Evolutionary conservation across 2,888 invertebrate species (phyloP), one percentile per base, ranked within the genome.

Genomic region (Mesoligia furuncula): DNA sequence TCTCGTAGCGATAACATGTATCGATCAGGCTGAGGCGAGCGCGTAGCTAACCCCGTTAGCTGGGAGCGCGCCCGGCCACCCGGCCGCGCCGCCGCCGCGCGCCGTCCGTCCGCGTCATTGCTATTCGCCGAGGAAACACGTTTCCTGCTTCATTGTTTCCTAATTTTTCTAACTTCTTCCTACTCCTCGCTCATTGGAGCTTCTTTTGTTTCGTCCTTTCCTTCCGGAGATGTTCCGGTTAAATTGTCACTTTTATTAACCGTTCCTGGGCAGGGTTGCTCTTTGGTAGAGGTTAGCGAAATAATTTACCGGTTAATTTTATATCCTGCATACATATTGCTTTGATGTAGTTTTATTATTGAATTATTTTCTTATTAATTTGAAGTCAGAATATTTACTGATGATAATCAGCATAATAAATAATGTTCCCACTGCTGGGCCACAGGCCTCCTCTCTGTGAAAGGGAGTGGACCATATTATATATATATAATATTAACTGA

Each of bases 71-170:
- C 77, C 81, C 81, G 75, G 79, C 81, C 79, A 66, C 77, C 81
- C 78, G 75, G 79, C 80, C 75, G 72, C 81, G 67, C 42, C 68
- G 82, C 74, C 39, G 39, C 39, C 39, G 39, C 39, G n/a, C 81
- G 81, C 84, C 86, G 77, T 78, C 82, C 82, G 82, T 82, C 74
- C 88, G 88, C 88, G 84, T 90, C 89, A 88, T 90, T 87, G 90
- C 90, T 90, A 85, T 91, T 91, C 90, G 88, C 89, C 86, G 89
- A 92, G 91, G 91, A 93, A 94, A 93, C 93, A 93, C 93, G 93
- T 94, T 95, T 95, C 94, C 94, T 94, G 94, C 91, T 93, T 92
- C 93, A 94, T 95, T 95, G 95, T 95, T 94, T 93, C 92, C 93
- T 94, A 94, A 95, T 95, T 95, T 94, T 94, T 94, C 93, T 91